A percentile compares a stretch with the other conserved stretches of the same genome.
Evolutionary conservation across 1,140 invertebrate species (phyloP).

Genomic region (Prorops nasuta): DNA sequence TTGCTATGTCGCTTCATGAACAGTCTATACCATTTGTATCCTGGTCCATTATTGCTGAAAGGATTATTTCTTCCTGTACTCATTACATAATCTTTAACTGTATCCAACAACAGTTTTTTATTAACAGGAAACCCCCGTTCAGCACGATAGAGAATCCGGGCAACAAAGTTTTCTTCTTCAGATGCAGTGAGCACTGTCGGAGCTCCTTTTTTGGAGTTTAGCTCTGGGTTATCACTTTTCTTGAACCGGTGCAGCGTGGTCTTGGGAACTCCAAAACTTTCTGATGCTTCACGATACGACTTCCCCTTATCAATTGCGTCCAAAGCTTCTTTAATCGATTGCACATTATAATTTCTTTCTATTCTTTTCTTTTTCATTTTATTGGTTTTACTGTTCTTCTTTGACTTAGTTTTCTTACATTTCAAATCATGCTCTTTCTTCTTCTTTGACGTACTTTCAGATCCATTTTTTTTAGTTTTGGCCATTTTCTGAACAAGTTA

Average conservation of each 20-base stretch:
- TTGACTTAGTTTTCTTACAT: too few species aligned
- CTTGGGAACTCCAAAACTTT: conserved; percentile 4
- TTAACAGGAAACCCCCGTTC: conserved; percentile 11
- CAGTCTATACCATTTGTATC: conserved; percentile 23
- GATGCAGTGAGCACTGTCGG: background rate
- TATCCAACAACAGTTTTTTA: conserved; percentile 10
- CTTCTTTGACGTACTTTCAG: too few species aligned
- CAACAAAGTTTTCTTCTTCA: conserved; percentile 10
- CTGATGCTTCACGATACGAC: background rate
- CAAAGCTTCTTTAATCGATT: background rate
- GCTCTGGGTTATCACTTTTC: background rate
- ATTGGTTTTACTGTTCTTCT: too few species aligned
- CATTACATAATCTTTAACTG: conserved; percentile 13
- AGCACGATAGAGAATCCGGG: conserved; percentile 11
- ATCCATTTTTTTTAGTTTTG: too few species aligned
- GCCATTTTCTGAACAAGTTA: too few species aligned
- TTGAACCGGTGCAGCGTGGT: conserved; percentile 1
- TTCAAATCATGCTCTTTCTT: too few species aligned
- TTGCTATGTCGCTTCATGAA: conserved; percentile 26
- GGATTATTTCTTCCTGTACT: conserved; percentile 22
- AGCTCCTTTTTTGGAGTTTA: conserved; percentile 5
- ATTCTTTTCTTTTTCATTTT: too few species aligned
- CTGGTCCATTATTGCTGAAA: conserved; percentile 17
- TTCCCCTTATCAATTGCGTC: background rate
- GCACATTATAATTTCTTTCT: background rate